Conservation (phyloP, 2,888 invertebrate genomes). For the Lasioglossum marginatum region DNA sequence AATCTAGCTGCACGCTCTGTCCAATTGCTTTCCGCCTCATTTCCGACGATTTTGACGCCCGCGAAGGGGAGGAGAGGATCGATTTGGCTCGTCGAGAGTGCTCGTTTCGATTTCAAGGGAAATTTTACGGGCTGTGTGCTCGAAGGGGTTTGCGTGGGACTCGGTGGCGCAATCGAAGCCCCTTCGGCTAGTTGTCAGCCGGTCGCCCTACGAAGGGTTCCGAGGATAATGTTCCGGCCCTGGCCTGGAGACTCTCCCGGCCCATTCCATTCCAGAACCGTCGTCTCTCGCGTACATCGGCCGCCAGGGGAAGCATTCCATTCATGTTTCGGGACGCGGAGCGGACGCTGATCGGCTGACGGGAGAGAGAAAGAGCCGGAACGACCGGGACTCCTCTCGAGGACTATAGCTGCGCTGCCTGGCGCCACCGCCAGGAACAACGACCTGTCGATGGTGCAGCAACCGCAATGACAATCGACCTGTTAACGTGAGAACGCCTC, state of each 20-base stretch:
- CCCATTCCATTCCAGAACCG: constrained; percentile 68
- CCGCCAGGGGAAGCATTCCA: constrained; percentile 78
- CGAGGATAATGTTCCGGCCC: constrained; percentile 50
- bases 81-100: background rate
- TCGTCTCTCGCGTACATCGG: constrained; percentile 66
- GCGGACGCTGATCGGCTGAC: constrained; percentile 70
- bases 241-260: constrained; percentile 54
- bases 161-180: background rate
- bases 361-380: constrained; percentile 60
- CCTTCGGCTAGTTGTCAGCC: background rate
- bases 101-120: background rate
- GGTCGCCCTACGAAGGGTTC: constrained; percentile 60
- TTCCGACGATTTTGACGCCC: background rate
- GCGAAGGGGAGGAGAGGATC: background rate
- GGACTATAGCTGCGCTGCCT: constrained; percentile 42
- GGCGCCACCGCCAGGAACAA: constrained; percentile 65
- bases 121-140: background rate
- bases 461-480: constrained; percentile 58
- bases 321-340: constrained; percentile 79
- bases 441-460: constrained; percentile 47
- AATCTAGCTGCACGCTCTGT: background rate
- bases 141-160: background rate
- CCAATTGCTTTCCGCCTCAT: background rate
- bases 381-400: constrained; percentile 50
- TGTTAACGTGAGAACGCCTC: constrained; percentile 33